Evolutionary conservation across 2,797 vertebrate species (phyloP), one percentile per base, ranked within the genome.

Genomic region (Oryzias dopingdopingensis): DNA sequence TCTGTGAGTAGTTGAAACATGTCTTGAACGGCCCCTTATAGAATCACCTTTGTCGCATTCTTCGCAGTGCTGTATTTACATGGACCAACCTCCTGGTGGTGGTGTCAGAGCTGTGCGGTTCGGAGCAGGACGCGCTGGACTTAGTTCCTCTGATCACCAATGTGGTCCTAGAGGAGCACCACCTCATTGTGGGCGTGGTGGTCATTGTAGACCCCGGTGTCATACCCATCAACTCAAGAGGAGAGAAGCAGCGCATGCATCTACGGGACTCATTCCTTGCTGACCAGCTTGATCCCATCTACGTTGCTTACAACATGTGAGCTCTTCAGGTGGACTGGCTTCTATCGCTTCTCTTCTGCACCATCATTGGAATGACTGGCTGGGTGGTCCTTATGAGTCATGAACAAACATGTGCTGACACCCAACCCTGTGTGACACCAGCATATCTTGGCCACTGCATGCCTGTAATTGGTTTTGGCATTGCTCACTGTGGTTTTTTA

Each of bases 71-170:
- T 1, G 97, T 99, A 54, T 99, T 99, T 92, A 99, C 96, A 0
- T 99, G 97, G 97, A 99, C 97, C 89, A 99, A 99, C 88, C 86
- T 99, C 81, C 92, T 99, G 29, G 97, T 99, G 88, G 97, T 99
- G 70, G 97, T 99, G 37, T 95, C 96, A 13, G 97, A 99, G 87
- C 90, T 99, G 67, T 97, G 96, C 4, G 96, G 97, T 57, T 99
- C 95, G 0, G 97, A 99, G 69, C 97, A 99, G 85, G 97, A 99
- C 16, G 97, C 97, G 0, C 90, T 99, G 81, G 97, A 99, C 85
- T 85, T 99, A 81, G 96, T 99, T 56, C 97, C 97, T 22, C 89
- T 99, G 50, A 96, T 99, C 44, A 99, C 97, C 43, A 98, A 97
- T 0, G 97, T 98, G 79, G 96, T 99, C 13, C 91, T 99, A 85